Conservation (phyloP, 2,888 invertebrate species). For the Lasius platythorax region DNA sequence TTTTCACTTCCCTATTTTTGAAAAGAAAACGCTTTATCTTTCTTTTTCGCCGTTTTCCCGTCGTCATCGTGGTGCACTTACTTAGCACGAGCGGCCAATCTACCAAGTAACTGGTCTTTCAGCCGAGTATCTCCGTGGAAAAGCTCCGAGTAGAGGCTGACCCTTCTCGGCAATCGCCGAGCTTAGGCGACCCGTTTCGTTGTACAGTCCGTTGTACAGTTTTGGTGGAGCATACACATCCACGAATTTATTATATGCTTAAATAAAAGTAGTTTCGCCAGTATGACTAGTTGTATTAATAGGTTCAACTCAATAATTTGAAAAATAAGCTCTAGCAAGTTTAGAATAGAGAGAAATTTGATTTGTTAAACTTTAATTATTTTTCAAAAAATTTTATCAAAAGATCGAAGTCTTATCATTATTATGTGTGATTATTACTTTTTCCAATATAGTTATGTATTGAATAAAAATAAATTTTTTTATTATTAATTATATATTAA, state of each 20-base stretch:
- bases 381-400: background rate
- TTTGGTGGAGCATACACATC: constrained; percentile 11
- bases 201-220: constrained; percentile 8
- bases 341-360: background rate
- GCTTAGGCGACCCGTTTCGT: constrained; percentile 46
- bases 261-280: constrained; percentile 8
- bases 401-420: background rate
- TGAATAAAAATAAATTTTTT: background rate
- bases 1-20: constrained; percentile 26
- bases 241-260: constrained; percentile 9
- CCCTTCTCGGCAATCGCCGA: constrained; percentile 48
- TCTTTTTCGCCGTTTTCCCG: constrained; percentile 33
- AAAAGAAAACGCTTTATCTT: constrained; percentile 57
- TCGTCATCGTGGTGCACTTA: constrained; percentile 55
- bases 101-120: constrained; percentile 59
- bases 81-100: constrained; percentile 63
- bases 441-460: background rate
- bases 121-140: constrained; percentile 47
- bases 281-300: background rate
- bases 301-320: background rate
- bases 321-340: background rate
- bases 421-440: background rate
- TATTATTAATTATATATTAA: background rate
- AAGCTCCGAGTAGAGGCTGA: constrained; percentile 45
- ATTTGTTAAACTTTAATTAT: background rate